Evolutionary conservation across 2,113 vertebrate species (phyloP), one percentile per base, ranked within the genome.

Genomic region (Anthoscopus minutus): DNA sequence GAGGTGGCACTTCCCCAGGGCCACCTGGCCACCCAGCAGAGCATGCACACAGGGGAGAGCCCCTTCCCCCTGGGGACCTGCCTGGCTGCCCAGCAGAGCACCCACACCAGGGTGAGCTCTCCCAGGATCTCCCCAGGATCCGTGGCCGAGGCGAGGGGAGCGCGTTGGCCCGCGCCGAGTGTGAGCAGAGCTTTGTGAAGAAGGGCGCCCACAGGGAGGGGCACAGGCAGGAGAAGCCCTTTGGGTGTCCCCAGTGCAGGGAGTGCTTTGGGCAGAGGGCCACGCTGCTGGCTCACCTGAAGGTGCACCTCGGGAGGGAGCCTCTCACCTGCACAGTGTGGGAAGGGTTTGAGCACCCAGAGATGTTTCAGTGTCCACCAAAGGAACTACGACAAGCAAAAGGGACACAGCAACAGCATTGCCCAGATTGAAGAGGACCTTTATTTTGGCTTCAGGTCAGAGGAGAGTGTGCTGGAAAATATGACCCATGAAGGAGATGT

Each of bases 241-340:
- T 92, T 47, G 40, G 45, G 33, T 92, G 93, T n/a, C 66, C 95
- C 1, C 61, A 90, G 51, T 86, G 93, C 66, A 51, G 86, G 7
- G 78, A 86, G 44, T 58, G 83, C 80, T 92, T 88, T 76, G 92
- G 89, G 44, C 95, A 96, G 47, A 80, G 76, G 12, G 92, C 82
- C 74, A 92, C 23, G 0, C 53, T 92, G 53, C 35, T 91, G 76
- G 89, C 93, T 50, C 95, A 94, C 35, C 92, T 42, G 40, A 42
- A 45, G 44, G 44, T 18, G 44, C 44, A 45, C 19, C 18, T 42
- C 42, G n/a, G 6, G 19, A 19, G 18, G 44, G 44, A 19, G 7
- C 44, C 44, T 19, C 20, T 45, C 9, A 19, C 20, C 44, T 45
- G 44, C 44, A 45, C 44, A 44, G 44, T 19, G 44, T 45, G 44